Percentiles rank a stretch among this genome's conserved stretches.
These are phyloP conservation scores for Luidia sarsii DNA, from an alignment of 53 echinoderm and acorn worm species.

Conservation along the genomic window DNA sequence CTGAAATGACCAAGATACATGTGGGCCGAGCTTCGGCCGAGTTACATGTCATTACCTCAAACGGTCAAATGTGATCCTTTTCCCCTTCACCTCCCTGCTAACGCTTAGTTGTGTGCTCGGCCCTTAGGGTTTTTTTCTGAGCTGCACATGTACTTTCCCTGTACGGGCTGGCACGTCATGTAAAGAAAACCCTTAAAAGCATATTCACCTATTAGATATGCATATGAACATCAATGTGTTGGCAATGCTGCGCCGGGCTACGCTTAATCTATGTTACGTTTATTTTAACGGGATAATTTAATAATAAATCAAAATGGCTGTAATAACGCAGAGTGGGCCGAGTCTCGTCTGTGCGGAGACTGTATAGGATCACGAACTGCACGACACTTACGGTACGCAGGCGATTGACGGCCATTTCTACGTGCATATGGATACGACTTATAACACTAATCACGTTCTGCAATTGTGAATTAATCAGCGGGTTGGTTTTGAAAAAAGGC, in stretches of 20 bases:
- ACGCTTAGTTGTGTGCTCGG: not conserved
- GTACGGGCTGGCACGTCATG: not conserved
- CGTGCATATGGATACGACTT: no score
- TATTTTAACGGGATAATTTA: conserved; percentile 47
- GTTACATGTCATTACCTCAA: conserved; percentile 56
- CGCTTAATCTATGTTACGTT: conserved; percentile 30
- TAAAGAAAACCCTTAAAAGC: not conserved
- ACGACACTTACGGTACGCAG: no score
- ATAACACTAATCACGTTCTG: no score
- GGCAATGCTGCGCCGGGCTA: not conserved
- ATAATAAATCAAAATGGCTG: conserved; percentile 20
- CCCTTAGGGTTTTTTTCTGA: not conserved
- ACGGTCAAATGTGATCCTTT: conserved; percentile 59
- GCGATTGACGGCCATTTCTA: no score
- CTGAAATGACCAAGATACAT: conserved; percentile 7
- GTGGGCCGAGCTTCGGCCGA: conserved; percentile 6
- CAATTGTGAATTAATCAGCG: no score
- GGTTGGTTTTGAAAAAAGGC: not conserved
- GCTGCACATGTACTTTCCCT: not conserved
- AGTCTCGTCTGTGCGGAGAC: no score
- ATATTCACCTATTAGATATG: conserved; percentile 15
- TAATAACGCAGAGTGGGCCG: not conserved
- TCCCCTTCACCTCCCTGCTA: not conserved
- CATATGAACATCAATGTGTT: not conserved
- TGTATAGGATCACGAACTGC: no score